Evolutionary conservation across 2,113 vertebrate genomes (phyloP).

Genomic region (Girardinichthys multiradiatus): DNA sequence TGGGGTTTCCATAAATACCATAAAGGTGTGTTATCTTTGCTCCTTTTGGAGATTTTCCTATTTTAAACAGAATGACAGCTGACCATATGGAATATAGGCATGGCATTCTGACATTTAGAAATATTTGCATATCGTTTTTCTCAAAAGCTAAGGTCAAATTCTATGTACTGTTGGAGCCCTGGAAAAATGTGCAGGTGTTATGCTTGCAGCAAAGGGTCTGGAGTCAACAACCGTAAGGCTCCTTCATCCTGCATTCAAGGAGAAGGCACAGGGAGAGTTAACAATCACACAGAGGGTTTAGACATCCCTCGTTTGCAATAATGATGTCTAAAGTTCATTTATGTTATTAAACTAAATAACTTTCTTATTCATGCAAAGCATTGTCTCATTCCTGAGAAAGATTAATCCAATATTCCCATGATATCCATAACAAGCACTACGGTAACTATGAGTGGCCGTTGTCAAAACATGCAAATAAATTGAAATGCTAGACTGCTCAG

Average conservation of each 20-base stretch:
- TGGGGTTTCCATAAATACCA: not conserved
- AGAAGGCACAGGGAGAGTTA: slow-evolving; percentile 12
- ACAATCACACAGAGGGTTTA: slow-evolving; percentile 13
- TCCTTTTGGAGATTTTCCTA: not conserved
- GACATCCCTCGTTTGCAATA: slow-evolving; percentile 33
- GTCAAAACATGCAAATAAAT: slow-evolving; percentile 34
- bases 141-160: slow-evolving; percentile 51
- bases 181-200: slow-evolving; percentile 66
- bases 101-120: slow-evolving; percentile 62
- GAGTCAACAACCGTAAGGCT: slow-evolving; percentile 10
- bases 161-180: slow-evolving; percentile 31
- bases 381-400: slow-evolving; percentile 38
- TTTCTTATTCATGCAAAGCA: slow-evolving; percentile 19
- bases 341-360: slow-evolving; percentile 7
- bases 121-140: slow-evolving; percentile 55
- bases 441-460: slow-evolving; percentile 29
- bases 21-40: not conserved
- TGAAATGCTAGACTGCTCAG: slow-evolving; percentile 20
- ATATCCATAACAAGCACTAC: slow-evolving; percentile 28
- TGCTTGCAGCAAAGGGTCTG: slow-evolving; percentile 50
- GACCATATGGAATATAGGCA: not conserved
- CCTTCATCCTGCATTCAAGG: slow-evolving; percentile 22
- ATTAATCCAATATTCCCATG: slow-evolving; percentile 45
- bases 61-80: not conserved
- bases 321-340: not conserved